Percentiles rank a stretch among this genome's conserved stretches.
Conservation (phyloP, 2,113 vertebrate species). For the Malurus cyaneus region DNA sequence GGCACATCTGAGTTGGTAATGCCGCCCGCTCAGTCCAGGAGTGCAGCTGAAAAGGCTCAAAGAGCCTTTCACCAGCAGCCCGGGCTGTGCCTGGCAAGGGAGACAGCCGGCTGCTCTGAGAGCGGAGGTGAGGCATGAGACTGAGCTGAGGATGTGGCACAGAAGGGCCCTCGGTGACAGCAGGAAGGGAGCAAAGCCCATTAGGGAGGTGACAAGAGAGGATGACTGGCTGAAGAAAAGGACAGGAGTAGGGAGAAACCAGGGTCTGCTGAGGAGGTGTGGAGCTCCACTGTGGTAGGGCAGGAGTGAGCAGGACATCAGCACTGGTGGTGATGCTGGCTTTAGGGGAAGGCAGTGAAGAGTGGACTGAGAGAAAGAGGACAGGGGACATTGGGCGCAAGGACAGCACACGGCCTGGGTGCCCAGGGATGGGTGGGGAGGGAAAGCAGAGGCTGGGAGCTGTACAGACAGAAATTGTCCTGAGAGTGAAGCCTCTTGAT, state of each 20-base stretch:
- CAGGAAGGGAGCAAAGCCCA: neutral
- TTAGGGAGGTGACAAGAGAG: neutral
- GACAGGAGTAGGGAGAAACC: neutral
- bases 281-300: neutral
- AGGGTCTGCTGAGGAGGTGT: neutral
- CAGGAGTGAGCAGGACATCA: neutral
- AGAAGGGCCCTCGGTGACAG: neutral
- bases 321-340: neutral
- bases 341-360: fast-evolving
- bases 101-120: neutral
- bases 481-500: neutral
- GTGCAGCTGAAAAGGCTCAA: fast-evolving
- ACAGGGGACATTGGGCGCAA: neutral
- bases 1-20: neutral
- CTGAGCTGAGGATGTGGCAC: neutral
- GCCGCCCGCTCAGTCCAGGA: fast-evolving
- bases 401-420: neutral
- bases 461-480: neutral
- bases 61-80: neutral
- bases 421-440: neutral
- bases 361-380: neutral
- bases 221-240: neutral
- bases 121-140: neutral
- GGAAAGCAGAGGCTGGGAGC: neutral
- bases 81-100: neutral